A percentile compares a stretch with the other conserved stretches of the same genome.
Evolutionary conservation across 2,888 invertebrate species (phyloP).

Genomic region (Lysandra coridon): DNA sequence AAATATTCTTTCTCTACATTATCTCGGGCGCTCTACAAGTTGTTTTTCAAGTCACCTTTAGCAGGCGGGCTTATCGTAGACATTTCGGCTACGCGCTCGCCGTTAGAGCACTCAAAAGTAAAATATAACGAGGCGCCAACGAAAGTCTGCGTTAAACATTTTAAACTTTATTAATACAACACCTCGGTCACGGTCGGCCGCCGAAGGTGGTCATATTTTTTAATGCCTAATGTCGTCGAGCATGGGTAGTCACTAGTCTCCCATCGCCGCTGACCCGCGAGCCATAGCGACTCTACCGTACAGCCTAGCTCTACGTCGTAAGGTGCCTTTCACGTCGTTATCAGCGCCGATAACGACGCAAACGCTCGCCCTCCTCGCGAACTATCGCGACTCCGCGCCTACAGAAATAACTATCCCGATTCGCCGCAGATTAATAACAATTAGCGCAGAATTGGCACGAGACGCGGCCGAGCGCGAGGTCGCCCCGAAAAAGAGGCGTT

Average conservation of each 20-base stretch:
- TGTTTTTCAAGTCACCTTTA: conserved; percentile 30
- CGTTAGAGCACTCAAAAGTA: conserved; percentile 21
- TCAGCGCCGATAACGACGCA: conserved; percentile 67
- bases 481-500: conserved; percentile 70
- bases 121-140: conserved; percentile 27
- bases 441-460: conserved; percentile 43
- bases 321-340: conserved; percentile 62
- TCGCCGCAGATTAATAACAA: conserved; percentile 42
- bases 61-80: conserved; percentile 24
- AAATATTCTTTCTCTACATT: conserved; percentile 20
- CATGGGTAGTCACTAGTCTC: conserved; percentile 36
- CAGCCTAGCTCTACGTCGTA: conserved; percentile 50
- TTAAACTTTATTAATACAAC: neutral
- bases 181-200: conserved; percentile 6
- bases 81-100: conserved; percentile 23
- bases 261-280: conserved; percentile 57
- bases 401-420: conserved; percentile 42
- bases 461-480: conserved; percentile 43
- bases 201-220: conserved; percentile 7
- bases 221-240: conserved; percentile 33
- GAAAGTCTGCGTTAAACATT: neutral
- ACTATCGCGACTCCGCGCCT: conserved; percentile 31
- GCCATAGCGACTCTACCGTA: conserved; percentile 45
- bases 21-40: conserved; percentile 13
- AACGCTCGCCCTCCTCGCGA: conserved; percentile 40